Base-by-base conservation (phyloP, 2,888 invertebrate genomes). In the Polyommatus icarus region DNA sequence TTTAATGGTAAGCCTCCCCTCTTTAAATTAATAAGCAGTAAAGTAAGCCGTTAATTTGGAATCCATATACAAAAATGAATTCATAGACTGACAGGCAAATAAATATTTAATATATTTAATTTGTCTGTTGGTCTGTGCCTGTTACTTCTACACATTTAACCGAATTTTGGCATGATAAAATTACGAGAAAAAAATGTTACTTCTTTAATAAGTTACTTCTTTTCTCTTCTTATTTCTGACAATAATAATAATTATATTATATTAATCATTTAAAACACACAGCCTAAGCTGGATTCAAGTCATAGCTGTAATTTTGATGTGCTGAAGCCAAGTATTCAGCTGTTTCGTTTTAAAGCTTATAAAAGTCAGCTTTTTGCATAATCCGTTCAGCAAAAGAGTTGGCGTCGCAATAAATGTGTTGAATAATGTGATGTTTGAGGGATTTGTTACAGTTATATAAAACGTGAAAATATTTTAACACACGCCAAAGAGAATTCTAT, bases 281-380 rank as follows among this genome's bases (percentile, higher is more conserved):
- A 10, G 20, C 20, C 18, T 54, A 20, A 59, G 20, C 59, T 10
- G 8, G 0, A 59, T 59, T 20, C 59, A 59, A 59, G 59, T 20
- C 20, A 10, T 59, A 59, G 3, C 20, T 8, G 59, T 59, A 59
- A n/a, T n/a, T n/a, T 20, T 61, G 8, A 61, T 61, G 61, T 61
- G 24, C 61, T 24, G 36, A 77, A 77, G 7, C 40, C 57, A 36
- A 36, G 54, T 32, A 72, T 59, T 54, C 72, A 57, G 32, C 72
- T 71, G 61, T n/a, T 72, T 78, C 75, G 40, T 75, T 78, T 71
- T 71, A 36, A 71, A 71, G 36, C 71, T n/a, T 32, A 71, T 32
- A 36, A 71, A 32, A 71, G 71, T 71, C 36, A 71, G 71, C n/a
- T 71, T 71, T 36, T 71, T 36, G n/a, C 71, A 8, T 71, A 71